Evolutionary conservation across 37 sponge, comb jelly and placozoan genomes (phyloP).

Genomic region (Chondrilla cf. caribensis): DNA sequence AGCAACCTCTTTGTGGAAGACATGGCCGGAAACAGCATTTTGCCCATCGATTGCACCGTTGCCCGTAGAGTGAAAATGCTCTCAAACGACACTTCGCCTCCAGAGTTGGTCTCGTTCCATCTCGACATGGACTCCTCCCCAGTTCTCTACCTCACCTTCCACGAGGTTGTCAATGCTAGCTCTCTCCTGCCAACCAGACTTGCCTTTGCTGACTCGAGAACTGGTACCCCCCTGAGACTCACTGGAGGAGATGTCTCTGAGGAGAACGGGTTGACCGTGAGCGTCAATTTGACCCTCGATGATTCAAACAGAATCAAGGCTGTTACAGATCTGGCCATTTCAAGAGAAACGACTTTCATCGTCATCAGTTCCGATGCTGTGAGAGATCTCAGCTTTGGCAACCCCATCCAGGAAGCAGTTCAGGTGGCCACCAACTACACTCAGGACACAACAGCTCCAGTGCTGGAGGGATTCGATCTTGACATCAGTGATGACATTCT

Average conservation of each 20-base stretch:
- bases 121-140: conserved; percentile 60
- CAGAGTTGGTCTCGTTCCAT: conserved; percentile 58
- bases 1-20: conserved; percentile 49
- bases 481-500: conserved; percentile 63
- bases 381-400: conserved; percentile 70
- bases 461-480: conserved; percentile 59
- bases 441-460: conserved; percentile 69
- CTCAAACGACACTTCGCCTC: conserved; percentile 58
- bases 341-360: conserved; percentile 55
- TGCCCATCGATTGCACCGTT: conserved; percentile 45
- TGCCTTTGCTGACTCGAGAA: conserved; percentile 41
- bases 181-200: conserved; percentile 61
- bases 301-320: conserved; percentile 78
- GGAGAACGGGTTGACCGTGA: conserved; percentile 49
- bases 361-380: conserved; percentile 47
- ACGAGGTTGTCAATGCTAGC: conserved; percentile 78
- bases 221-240: conserved; percentile 31
- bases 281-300: conserved; percentile 44
- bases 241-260: conserved; percentile 79
- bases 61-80: conserved; percentile 40
- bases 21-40: conserved; percentile 64
- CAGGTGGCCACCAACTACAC: conserved; percentile 41
- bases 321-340: conserved; percentile 58
- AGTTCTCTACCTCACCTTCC: conserved; percentile 72
- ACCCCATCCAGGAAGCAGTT: conserved; percentile 40